Evolutionary conservation across 2,113 vertebrate genomes (phyloP).

Genomic region (Pygoscelis adeliae): DNA sequence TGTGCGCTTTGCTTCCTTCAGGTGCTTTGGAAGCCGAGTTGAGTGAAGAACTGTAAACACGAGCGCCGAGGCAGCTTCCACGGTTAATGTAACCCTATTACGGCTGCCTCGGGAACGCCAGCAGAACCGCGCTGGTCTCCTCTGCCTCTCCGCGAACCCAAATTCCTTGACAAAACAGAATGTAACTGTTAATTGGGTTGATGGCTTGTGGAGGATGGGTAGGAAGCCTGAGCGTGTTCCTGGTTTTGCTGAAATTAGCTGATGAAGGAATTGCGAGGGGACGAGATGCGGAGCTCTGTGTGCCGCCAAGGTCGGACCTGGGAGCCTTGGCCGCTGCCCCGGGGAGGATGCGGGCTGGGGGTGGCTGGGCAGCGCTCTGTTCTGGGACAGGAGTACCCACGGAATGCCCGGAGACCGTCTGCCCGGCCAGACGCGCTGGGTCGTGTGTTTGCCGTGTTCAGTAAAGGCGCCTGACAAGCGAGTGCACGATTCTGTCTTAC

Average conservation of each 20-base stretch:
- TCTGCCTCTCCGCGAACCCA: not conserved
- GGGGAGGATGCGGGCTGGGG: not conserved
- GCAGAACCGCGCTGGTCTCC: not conserved
- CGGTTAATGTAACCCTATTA: fast-evolving
- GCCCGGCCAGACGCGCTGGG: not conserved
- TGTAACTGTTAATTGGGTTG: not conserved
- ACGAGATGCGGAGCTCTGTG: not conserved
- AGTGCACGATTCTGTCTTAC: not conserved
- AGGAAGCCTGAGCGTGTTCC: not conserved
- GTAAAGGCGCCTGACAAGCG: not conserved
- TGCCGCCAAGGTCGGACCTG: not conserved
- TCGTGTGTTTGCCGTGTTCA: not conserved
- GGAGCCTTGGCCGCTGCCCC: constrained; percentile 19
- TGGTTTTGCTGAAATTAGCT: not conserved
- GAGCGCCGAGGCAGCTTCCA: not conserved
- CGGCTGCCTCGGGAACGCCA: not conserved
- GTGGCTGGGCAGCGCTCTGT: not conserved
- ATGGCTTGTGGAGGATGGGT: not conserved
- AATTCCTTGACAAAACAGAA: not conserved
- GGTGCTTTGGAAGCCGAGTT: constrained; percentile 8
- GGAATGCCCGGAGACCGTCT: not conserved
- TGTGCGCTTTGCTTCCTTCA: not conserved
- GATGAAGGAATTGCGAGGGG: not conserved
- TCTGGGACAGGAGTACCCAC: not conserved
- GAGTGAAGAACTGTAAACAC: not conserved